Evolutionary conservation across 1,140 invertebrate species (phyloP).

Genomic region (Parasteatoda tepidariorum): DNA sequence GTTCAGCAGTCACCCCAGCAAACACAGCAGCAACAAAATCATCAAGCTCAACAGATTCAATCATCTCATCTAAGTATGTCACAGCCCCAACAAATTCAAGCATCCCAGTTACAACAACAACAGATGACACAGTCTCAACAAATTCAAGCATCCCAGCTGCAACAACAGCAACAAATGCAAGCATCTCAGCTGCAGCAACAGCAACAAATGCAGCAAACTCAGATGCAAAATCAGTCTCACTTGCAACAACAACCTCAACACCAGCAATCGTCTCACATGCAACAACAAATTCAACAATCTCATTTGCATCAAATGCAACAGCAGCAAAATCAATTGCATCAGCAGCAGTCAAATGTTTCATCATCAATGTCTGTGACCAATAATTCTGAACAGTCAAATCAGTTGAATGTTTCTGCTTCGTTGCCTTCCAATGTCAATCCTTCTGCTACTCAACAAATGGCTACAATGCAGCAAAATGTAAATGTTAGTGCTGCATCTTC

Average conservation of each 20-base stretch:
- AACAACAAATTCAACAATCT: slow-evolving; percentile 19
- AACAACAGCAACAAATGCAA: neutral
- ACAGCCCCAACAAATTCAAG: too few species aligned
- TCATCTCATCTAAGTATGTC: too few species aligned
- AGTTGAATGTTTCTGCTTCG: slow-evolving; percentile 34
- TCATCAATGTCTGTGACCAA: slow-evolving; percentile 20
- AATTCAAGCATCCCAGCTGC: too few species aligned
- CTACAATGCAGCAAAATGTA: too few species aligned
- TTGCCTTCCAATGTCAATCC: slow-evolving; percentile 32
- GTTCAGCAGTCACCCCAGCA: too few species aligned
- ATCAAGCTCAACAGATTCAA: too few species aligned
- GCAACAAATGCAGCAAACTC: slow-evolving; percentile 1
- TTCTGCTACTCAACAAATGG: too few species aligned
- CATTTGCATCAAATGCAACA: slow-evolving; percentile 17
- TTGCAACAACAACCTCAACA: slow-evolving; percentile 32
- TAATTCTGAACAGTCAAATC: slow-evolving; percentile 18
- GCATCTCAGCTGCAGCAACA: slow-evolving; percentile 1
- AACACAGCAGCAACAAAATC: too few species aligned
- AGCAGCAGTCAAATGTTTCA: slow-evolving; percentile 9
- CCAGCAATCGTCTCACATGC: slow-evolving; percentile 18
- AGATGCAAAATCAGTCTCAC: neutral
- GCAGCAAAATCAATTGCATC: neutral
- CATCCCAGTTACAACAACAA: too few species aligned
- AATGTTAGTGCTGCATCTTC: too few species aligned
- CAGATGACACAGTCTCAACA: too few species aligned